phyloP scores from a whole-genome alignment of 2,888 invertebrate species.

The Automeris io region DNA sequence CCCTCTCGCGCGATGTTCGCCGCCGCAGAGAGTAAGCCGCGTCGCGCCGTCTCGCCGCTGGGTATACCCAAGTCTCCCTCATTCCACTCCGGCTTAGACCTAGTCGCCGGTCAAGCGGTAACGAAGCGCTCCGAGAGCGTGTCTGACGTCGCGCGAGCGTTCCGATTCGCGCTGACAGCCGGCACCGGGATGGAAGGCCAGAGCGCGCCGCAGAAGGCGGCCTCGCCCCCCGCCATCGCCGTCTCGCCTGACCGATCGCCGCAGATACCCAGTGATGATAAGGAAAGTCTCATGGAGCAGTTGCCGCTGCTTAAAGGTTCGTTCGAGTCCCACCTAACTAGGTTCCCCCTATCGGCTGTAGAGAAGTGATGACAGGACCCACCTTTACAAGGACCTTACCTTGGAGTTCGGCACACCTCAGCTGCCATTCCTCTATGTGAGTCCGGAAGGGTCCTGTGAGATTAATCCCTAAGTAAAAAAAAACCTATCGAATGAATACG shows the following conservation, averaged over 20 bases:
- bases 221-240: constrained; percentile 45
- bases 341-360: background rate
- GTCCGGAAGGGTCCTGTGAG: too few species aligned
- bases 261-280: constrained; percentile 47
- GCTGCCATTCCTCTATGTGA: too few species aligned
- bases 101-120: constrained; percentile 80
- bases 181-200: constrained; percentile 58
- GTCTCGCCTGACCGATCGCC: constrained; percentile 47
- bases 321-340: constrained; percentile 23
- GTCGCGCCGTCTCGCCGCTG: constrained; percentile 77
- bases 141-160: constrained; percentile 69
- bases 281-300: constrained; percentile 68
- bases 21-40: constrained; percentile 71
- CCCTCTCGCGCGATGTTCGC: constrained; percentile 72
- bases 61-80: constrained; percentile 92
- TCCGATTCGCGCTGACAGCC: constrained; percentile 64
- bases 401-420: too few species aligned
- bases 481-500: too few species aligned
- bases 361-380: too few species aligned
- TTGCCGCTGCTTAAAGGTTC: constrained; percentile 74
- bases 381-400: too few species aligned
- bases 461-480: too few species aligned
- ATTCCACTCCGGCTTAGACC: constrained; percentile 90
- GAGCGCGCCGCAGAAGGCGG: constrained; percentile 54
- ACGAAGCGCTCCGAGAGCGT: constrained; percentile 67